Evolutionary conservation across 2,113 vertebrate species (phyloP), one percentile per base, ranked within the genome.

Genomic region (Ceyx melanurus): DNA sequence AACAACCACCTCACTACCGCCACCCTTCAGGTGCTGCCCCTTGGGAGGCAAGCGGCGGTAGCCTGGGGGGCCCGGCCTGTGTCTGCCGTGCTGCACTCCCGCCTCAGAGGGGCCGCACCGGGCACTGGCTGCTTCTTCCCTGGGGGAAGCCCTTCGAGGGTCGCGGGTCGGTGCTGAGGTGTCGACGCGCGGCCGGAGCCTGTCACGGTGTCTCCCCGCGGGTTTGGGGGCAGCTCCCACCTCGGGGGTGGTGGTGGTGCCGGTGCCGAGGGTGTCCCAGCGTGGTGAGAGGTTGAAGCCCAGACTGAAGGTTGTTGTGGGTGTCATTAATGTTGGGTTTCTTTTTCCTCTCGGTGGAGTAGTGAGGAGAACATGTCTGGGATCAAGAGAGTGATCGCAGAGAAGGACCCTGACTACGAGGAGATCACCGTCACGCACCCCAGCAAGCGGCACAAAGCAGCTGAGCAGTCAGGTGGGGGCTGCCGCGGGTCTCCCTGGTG

Each of bases 331-430:
- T 48, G 45, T 46, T 46, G 18, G 18, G 8, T 20, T 22, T 28
- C 1, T 81, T 62, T 71, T 57, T 54, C 42, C 15, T 51, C 17
- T 33, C n/a, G 50, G 83, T 7, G 42, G 40, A 70, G 75, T 28
- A 57, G 81, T 7, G 33, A 33, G 58, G 81, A 88, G 81, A 96
- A 90, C 90, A 99, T 99, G 99, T 99, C 99, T 31, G 99, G 99
- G 71, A 96, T 99, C 89, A 99, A 99, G 96, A 97, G 99, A 94
- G 98, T 98, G 82, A 97, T 99, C 21, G 98, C 98, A 31, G 99
- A 98, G 94, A 98, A 98, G 33, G 99, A 99, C 92, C 99, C 99
- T 0, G 99, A 99, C 92, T 99, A 99, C 73, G 99, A 99, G 76
- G 99, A 99, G 57, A 97, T 99, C 77, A 97, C 98, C 5, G 57